Evolutionary conservation across 2,113 vertebrate species (phyloP), one percentile per base, ranked within the genome.

Genomic region (Acanthochromis polyacanthus): DNA sequence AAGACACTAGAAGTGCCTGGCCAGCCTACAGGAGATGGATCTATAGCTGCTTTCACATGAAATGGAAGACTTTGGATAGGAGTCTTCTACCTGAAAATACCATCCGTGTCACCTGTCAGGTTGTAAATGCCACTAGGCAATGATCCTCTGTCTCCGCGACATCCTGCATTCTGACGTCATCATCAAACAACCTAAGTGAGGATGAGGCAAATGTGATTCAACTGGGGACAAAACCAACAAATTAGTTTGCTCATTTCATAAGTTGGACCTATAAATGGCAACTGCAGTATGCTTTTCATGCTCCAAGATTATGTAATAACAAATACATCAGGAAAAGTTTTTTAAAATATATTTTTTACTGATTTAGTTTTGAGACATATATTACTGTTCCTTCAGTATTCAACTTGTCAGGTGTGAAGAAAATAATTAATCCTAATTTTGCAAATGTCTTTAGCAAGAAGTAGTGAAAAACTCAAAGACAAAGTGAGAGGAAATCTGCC

Each of bases 21-120:
- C 53, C 60, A 50, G 60, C 62, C 75, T 61, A 53, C 55, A 75
- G 69, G 53, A 79, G 77, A 76, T 78, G 75, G 74, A 75, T 79
- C 67, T 79, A 46, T 52, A 64, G 58, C 48, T 59, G 61, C 58
- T 50, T 79, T 80, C 53, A 60, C 57, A 75, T 75, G 56, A 75
- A 83, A 65, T 6, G 6, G 10, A 45, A 53, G 68, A 43, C 19
- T 61, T 69, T 46, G 28, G 56, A 80, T 38, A 62, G 12, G 20
- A 74, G 65, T 52, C 22, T 59, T 79, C 23, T 36, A 38, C 36
- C 62, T 28, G n/a, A 64, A 84, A 65, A 74, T 56, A 67, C 17
- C 12, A 65, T 61, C 61, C 40, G 22, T 56, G 11, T 36, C 30
- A 71, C 9, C 66, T 76, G 81, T 64, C 58, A 60, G 17, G 19